Evolutionary conservation across 2,797 vertebrate species (phyloP).

Genomic region (Phataginus tetradactyla): DNA sequence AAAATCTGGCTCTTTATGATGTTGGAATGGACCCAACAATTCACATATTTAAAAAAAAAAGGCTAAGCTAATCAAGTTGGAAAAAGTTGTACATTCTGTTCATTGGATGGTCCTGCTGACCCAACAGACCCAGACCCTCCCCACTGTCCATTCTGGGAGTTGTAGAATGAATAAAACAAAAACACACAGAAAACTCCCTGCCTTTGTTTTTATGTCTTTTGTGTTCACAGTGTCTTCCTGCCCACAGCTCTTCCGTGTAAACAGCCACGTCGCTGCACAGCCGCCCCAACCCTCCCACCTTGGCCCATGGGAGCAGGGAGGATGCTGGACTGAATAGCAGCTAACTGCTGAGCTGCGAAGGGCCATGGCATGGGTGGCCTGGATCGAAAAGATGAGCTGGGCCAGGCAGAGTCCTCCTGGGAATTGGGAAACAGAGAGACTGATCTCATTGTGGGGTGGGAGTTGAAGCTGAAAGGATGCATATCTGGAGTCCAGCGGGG

Average conservation of each 20-base stretch:
- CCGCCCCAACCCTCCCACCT: accelerated
- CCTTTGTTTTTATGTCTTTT: background rate
- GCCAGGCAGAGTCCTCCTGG: background rate
- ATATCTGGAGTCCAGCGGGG: background rate
- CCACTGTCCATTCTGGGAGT: background rate
- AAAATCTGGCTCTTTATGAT: conserved; percentile 40
- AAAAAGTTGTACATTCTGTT: background rate
- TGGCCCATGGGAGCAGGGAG: accelerated
- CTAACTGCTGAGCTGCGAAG: background rate
- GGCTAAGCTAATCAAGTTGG: background rate
- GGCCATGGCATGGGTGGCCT: background rate
- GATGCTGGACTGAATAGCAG: accelerated
- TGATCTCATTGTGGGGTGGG: background rate
- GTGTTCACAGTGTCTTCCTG: background rate
- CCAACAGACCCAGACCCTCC: background rate
- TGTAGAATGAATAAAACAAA: background rate
- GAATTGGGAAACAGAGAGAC: background rate
- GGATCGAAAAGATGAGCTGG: background rate
- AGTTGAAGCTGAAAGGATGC: background rate
- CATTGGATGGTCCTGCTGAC: background rate
- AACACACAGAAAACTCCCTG: background rate
- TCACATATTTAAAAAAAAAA: background rate
- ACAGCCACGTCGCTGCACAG: background rate
- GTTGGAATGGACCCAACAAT: conserved; percentile 49
- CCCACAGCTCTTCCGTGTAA: background rate